Evolutionary conservation across 2,888 invertebrate species (phyloP), one percentile per base, ranked within the genome.

Genomic region (Celastrina argiolus): DNA sequence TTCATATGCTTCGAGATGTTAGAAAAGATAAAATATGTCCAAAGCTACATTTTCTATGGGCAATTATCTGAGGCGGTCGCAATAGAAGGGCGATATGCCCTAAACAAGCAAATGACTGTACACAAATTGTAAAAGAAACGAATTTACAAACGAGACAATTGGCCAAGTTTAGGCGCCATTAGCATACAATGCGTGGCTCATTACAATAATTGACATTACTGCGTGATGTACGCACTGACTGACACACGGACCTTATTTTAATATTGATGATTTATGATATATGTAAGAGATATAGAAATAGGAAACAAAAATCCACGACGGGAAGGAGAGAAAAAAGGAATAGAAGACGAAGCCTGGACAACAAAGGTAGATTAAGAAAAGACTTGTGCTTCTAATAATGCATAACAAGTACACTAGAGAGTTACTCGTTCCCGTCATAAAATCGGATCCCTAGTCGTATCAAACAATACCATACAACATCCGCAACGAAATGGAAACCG

Each of bases 111-210:
- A 36, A 39, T 61, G 61, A 61, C 61, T 39, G 39, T 61, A 39
- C 22, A 61, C 18, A 14, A 39, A 61, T 36, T 34, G 36, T 61
- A 61, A 61, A 61, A 61, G 61, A 61, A 61, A 36, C 61, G 36
- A 61, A 36, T 18, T 61, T 61, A 61, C 18, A 22, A 68, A 42
- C 63, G 67, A 67, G 34, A 64, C 66, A 70, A 71, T 69, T 65
- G 63, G 63, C 61, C 64, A 66, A 66, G 69, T 63, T 67, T 64
- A 58, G 66, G 65, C 65, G 56, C 71, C 68, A 67, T 88, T 88
- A 86, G 85, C 88, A 88, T 88, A 88, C 88, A 88, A 88, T 88
- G 80, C 72, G 71, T 75, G 71, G 77, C 77, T 85, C 84, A 85
- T 85, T 85, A 85, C 77, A 75, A 74, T 76, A 75, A 74, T 76